Conservation (phyloP, 2,888 invertebrate genomes). For the Epirrhoe alternata region DNA sequence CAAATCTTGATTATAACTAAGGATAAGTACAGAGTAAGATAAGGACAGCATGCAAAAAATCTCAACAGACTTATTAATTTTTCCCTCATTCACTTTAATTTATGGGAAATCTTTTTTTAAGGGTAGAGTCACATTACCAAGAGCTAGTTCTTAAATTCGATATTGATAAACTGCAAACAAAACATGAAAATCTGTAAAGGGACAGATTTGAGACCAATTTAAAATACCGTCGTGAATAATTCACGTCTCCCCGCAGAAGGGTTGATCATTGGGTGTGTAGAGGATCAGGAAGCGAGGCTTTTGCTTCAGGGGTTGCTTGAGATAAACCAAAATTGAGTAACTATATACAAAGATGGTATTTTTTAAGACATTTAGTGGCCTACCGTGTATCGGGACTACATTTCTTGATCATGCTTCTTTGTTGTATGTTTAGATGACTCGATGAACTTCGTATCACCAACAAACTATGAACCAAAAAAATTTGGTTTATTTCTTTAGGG, state of each 20-base stretch:
- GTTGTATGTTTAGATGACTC: no score
- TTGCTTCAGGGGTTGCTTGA: conserved; percentile 49
- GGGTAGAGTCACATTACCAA: background rate
- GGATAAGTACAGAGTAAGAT: no score
- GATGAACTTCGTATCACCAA: no score
- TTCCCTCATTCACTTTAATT: no score
- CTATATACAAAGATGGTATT: conserved; percentile 32
- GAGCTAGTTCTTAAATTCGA: background rate
- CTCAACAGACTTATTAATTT: no score
- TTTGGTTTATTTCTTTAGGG: no score
- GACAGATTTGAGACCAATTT: conserved; percentile 56
- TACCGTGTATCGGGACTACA: no score
- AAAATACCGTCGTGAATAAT: conserved; percentile 68
- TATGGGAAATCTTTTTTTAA: no score
- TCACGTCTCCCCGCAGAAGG: conserved; percentile 62
- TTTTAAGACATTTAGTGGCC: conserved; percentile 5
- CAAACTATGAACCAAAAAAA: no score
- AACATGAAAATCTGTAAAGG: conserved; percentile 38
- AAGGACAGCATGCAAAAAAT: no score
- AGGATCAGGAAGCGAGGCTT: conserved; percentile 60
- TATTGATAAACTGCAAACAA: conserved; percentile 9
- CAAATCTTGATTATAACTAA: no score
- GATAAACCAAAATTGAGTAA: conserved; percentile 48
- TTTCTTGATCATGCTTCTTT: no score
- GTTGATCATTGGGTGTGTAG: conserved; percentile 63